phyloP scores from a whole-genome alignment of 2,888 invertebrate species.

The Brenthis daphne region DNA sequence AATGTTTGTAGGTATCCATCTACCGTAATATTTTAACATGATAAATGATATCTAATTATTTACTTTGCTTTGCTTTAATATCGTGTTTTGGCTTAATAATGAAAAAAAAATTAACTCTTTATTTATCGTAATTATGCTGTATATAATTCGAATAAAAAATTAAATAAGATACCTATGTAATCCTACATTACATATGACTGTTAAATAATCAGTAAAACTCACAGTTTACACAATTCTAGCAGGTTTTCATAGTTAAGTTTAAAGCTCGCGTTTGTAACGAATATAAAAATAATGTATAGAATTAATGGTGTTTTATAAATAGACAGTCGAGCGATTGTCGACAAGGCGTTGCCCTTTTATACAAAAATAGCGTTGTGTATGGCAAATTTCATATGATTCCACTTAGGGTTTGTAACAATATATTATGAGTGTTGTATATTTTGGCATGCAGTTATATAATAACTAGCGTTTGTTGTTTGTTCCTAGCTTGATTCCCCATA shows the following conservation, averaged over 20 bases:
- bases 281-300: slow-evolving; percentile 18
- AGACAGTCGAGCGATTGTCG: slow-evolving; percentile 28
- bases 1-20: too few species aligned
- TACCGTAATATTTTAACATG: too few species aligned
- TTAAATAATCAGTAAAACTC: not conserved
- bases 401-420: slow-evolving; percentile 18
- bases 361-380: slow-evolving; percentile 47
- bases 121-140: too few species aligned
- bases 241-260: slow-evolving; percentile 1
- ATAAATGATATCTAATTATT: too few species aligned
- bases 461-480: too few species aligned
- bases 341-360: slow-evolving; percentile 46
- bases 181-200: not conserved
- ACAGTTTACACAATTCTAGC: not conserved
- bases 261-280: slow-evolving; percentile 21
- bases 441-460: not conserved
- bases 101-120: too few species aligned
- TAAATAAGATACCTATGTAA: too few species aligned
- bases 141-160: too few species aligned
- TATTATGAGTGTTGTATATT: slow-evolving; percentile 1
- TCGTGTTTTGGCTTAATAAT: too few species aligned
- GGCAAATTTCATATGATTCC: slow-evolving; percentile 47
- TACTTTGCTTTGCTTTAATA: too few species aligned
- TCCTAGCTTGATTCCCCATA: too few species aligned
- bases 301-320: slow-evolving; percentile 34